Evolutionary conservation across 2,888 invertebrate species (phyloP), one percentile per base, ranked within the genome.

Genomic region (Rhimphoctona megacephalus): DNA sequence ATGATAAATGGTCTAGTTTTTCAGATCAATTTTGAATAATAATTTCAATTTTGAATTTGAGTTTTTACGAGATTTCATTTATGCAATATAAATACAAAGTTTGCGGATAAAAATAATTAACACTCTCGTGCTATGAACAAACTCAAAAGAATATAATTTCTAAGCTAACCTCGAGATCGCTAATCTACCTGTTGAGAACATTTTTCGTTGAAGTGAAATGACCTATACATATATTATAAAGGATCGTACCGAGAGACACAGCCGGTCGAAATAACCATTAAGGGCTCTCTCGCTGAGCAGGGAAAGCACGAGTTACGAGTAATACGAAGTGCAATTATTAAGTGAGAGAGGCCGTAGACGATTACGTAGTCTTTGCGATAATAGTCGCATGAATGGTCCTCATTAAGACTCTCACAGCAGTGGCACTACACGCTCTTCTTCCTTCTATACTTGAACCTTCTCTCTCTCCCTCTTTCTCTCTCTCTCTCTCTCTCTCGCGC

Each of bases 321-420:
- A 69, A 92, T 92, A 92, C 90, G 90, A 91, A 91, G 90, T 92
- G 92, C 91, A 91, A 93, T 93, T 93, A 93, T 93, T 93, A 93
- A 93, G 93, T 92, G 92, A 93, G 92, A 93, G 92, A 90, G 90
- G 91, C 90, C 90, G 88, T 90, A 92, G 92, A 92, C 92, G 93
- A 93, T 93, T 93, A 93, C 91, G 91, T 88, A 91, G 91, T 92
- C 90, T 90, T 90, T 89, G 90, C 92, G 92, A 92, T 93, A 93
- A 93, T 93, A 91, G 93, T 90, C 90, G 90, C 90, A 90, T 93
- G 93, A 94, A 94, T 93, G 92, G 93, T 91, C 93, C 93, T 93
- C 93, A 92, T 94, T 94, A 94, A 93, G 92, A 91, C 92, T 89
- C 89, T 89, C 89, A 86, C 89, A 89, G 89, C 77, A 76, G 78